A percentile compares a stretch with the other conserved stretches of the same genome.
These are phyloP conservation scores for Rhinichthys osculus DNA, from an alignment of 2,797 vertebrate species.

Conservation along the genomic window DNA sequence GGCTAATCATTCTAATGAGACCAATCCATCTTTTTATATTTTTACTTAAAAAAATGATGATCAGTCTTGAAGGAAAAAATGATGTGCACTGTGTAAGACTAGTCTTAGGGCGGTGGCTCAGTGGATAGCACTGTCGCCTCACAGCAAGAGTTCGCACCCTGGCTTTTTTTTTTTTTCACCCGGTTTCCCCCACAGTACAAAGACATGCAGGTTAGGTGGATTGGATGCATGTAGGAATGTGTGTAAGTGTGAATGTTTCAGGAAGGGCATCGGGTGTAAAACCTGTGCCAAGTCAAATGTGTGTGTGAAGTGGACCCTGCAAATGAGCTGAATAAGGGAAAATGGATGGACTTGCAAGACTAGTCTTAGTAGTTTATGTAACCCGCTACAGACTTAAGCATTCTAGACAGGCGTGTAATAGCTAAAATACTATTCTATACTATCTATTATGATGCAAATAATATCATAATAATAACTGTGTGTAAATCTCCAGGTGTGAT, in stretches of 20 bases:
- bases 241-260: too few species aligned
- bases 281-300: neutral
- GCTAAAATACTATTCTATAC: neutral
- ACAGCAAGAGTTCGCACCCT: too few species aligned
- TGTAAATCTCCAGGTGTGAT: conserved; percentile 71
- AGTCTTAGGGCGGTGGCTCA: too few species aligned
- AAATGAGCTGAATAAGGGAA: neutral
- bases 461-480: neutral
- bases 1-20: too few species aligned
- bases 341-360: neutral
- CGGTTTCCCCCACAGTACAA: neutral
- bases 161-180: too few species aligned
- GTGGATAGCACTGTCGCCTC: too few species aligned
- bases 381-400: neutral
- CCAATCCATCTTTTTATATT: too few species aligned
- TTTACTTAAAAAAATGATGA: too few species aligned
- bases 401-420: neutral
- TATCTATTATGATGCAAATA: neutral
- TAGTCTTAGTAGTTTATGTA: neutral
- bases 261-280: neutral
- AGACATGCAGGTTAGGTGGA: neutral
- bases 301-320: neutral
- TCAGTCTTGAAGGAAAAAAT: too few species aligned
- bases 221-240: neutral
- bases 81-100: too few species aligned